Evolutionary conservation across 2,888 invertebrate genomes (phyloP), one percentile per base, ranked within the genome.

Genomic region (Tolmerus cingulatus): DNA sequence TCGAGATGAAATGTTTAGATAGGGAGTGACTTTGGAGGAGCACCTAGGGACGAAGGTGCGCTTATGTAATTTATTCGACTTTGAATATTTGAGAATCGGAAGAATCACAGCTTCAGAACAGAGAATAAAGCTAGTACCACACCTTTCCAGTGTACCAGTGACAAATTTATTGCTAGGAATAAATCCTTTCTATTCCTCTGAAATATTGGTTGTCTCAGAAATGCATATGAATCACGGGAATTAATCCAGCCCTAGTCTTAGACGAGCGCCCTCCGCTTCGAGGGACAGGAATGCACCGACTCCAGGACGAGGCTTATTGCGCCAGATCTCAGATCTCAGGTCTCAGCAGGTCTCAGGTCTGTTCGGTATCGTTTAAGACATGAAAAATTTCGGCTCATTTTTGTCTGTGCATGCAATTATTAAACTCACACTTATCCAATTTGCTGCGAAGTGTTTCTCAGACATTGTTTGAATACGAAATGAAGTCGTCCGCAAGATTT

Each of bases 391-490:
- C 66, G 66, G 23, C 66, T 66, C 19, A 66, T 66, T 66, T 66
- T 66, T 66, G 66, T 27, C 66, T 66, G 46, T 46, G 27, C 46
- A 43, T 43, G 40, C 79, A 82, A 55, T 55, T 82, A 55, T 57
- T 57, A 84, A 84, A 84, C 84, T 77, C 86, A 82, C 66, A 86
- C 87, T 86, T 88, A 88, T 87, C 85, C 87, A 87, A 88, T 87
- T 88, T 88, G 87, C 84, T 88, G 87, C 30, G 74, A 40, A 86
- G 84, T 86, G 86, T 88, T 88, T 87, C 82, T 81, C 81, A 86
- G 84, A 87, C 84, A 66, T 37, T 87, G 84, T 88, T 87, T 88
- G 88, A 88, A 88, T 88, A 87, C 57, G 37, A 88, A 87, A 88
- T 87, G 88, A 88, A 88, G 88, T 87, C 77, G 79, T 88, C 74